A percentile compares a stretch with the other conserved stretches of the same genome.
phyloP scores from a whole-genome alignment of 2,888 invertebrate genomes.

The Morpho deidamia region DNA sequence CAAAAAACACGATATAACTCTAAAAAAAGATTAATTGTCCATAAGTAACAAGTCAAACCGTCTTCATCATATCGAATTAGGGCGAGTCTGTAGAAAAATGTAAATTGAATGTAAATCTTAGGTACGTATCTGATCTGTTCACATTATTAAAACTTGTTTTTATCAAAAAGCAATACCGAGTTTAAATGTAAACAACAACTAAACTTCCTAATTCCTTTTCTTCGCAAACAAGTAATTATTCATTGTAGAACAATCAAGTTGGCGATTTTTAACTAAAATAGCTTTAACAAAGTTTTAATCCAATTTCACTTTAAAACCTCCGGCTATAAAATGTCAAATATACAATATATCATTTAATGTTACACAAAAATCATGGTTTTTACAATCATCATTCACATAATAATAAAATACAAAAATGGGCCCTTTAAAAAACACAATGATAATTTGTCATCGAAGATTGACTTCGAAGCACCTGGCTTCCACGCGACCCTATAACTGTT shows the following conservation, averaged over 20 bases:
- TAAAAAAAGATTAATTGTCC: slow-evolving; percentile 47
- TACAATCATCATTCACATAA: slow-evolving; percentile 35
- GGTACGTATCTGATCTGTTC: too few relatives aligned
- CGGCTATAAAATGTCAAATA: slow-evolving; percentile 17
- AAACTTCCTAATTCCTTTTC: too few relatives aligned
- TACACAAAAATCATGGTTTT: slow-evolving; percentile 37
- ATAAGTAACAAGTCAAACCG: slow-evolving; percentile 62
- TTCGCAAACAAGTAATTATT: too few relatives aligned
- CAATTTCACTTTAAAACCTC: slow-evolving; percentile 15
- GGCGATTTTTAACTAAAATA: neutral
- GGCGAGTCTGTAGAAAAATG: neutral
- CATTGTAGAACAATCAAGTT: too few relatives aligned
- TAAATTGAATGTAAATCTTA: neutral
- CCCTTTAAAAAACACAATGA: slow-evolving; percentile 60
- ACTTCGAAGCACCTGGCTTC: slow-evolving; percentile 61
- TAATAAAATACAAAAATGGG: slow-evolving; percentile 20
- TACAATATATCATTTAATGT: slow-evolving; percentile 10
- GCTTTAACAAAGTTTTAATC: neutral
- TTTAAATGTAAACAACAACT: too few relatives aligned
- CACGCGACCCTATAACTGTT: slow-evolving; percentile 57
- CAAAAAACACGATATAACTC: neutral
- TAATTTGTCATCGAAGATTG: slow-evolving; percentile 69
- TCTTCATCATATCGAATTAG: slow-evolving; percentile 37
- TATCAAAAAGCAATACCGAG: too few relatives aligned
- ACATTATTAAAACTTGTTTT: too few relatives aligned